These are phyloP conservation scores for Euura saliciscinereae DNA, from an alignment of 1,140 invertebrate species.

Conservation along the genomic window DNA sequence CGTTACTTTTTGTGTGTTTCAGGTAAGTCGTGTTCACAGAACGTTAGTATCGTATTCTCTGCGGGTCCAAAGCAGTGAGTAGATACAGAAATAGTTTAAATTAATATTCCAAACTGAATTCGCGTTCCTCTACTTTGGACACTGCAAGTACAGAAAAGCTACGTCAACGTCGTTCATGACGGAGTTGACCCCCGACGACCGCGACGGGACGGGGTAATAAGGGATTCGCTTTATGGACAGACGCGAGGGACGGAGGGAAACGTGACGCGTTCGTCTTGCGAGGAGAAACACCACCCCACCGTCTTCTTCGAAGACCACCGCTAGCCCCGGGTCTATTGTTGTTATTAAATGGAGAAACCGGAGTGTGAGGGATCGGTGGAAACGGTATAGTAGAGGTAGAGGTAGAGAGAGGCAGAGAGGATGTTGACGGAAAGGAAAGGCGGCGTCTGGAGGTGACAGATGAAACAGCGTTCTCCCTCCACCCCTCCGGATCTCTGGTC, in stretches of 20 bases:
- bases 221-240: slow-evolving; percentile 38
- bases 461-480: slow-evolving; percentile 52
- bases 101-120: neutral
- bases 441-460: slow-evolving; percentile 61
- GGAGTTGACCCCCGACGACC: slow-evolving; percentile 55
- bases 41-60: neutral
- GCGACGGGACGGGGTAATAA: slow-evolving; percentile 43
- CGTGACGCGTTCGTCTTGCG: slow-evolving; percentile 57
- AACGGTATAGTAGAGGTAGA: slow-evolving; percentile 20
- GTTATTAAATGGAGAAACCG: slow-evolving; percentile 53
- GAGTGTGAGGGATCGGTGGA: slow-evolving; percentile 11
- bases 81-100: neutral
- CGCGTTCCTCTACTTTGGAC: too few species aligned
- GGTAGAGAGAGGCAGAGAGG: slow-evolving; percentile 35
- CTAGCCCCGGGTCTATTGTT: slow-evolving; percentile 53
- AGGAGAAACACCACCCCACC: slow-evolving; percentile 14
- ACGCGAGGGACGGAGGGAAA: slow-evolving; percentile 31
- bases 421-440: slow-evolving; percentile 60
- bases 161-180: slow-evolving; percentile 51
- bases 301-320: slow-evolving; percentile 36
- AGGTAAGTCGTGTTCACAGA: neutral
- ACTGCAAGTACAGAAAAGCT: slow-evolving; percentile 2
- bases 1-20: neutral
- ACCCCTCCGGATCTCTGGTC: slow-evolving; percentile 19
- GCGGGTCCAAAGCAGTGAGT: neutral